Base-by-base conservation (phyloP, 2,797 vertebrate genomes). In the Liparis tanakae region DNA sequence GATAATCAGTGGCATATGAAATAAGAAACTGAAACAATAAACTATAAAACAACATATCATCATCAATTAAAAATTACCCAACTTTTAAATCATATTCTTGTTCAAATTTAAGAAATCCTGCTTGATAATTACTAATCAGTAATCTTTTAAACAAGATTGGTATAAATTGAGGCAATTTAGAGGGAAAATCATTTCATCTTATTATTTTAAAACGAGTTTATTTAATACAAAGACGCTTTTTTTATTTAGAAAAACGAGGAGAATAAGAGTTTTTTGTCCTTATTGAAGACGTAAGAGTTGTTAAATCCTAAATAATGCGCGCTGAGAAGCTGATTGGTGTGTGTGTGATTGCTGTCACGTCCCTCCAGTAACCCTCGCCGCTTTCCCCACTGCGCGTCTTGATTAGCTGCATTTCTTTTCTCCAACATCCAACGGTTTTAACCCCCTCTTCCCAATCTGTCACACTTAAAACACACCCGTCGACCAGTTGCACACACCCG, bases 401-500 rank as follows among this genome's bases (percentile, higher is more conserved):
- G 88, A 91, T 82, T 84, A 84, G 86, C 82, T 81, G 81, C 86
- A 83, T 88, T 88, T 90, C 89, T 91, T 87, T 87, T 80, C 25
- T 83, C 78, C 88, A 91, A 88, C 90, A 95, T 88, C 91, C 92
- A 97, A 97, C 97, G 96, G 97, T 95, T 94, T 87, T 85, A 89
- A 91, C 86, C 82, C 86, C 86, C 88, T 89, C 89, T 81, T 83
- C 82, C 91, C 97, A 98, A 97, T 97, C 97, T 98, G 97, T 97
- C 97, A 94, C 94, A 91, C 90, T 92, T 89, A 70, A 94, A 91
- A 93, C 85, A 82, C 71, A 89, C 89, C 91, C 88, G 91, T 94
- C 92, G 93, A 96, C 94, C 95, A 95, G 96, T 96, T 95, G 94
- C 89, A 89, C 88, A 89, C 94, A 94, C 91, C 90, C 96, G 94